A percentile compares a stretch with the other conserved stretches of the same genome.
These are phyloP conservation scores for Agelastica alni DNA, from an alignment of 2,888 invertebrate genomes.

Conservation along the genomic window DNA sequence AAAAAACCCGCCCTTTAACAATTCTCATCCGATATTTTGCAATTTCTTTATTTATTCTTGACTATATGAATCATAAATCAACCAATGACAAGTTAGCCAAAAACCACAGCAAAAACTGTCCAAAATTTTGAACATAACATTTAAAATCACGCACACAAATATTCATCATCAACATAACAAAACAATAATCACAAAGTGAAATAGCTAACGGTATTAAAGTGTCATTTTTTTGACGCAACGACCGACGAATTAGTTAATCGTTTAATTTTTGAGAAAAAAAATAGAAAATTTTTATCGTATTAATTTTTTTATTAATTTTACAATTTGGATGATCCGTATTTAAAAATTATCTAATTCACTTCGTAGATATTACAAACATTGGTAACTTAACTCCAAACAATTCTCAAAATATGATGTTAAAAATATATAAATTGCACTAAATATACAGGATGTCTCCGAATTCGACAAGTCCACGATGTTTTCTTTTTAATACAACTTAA, in stretches of 20 bases:
- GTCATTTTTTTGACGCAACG: no score
- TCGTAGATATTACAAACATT: conserved; percentile 32
- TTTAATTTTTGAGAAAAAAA: no score
- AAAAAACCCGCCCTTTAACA: no score
- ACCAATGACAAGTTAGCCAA: conserved; percentile 27
- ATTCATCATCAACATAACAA: conserved; percentile 35
- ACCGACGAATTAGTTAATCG: no score
- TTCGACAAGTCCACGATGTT: neutral
- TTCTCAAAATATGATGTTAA: conserved; percentile 28
- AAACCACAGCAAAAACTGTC: conserved; percentile 34
- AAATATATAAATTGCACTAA: conserved; percentile 39
- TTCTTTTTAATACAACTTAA: neutral
- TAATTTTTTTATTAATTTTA: no score
- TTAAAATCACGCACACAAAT: conserved; percentile 34
- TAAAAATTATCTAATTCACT: no score
- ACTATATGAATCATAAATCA: conserved; percentile 30
- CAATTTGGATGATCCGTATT: no score
- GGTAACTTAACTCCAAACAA: conserved; percentile 36
- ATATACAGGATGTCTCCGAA: conserved; percentile 13
- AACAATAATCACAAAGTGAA: conserved; percentile 27
- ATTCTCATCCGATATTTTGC: conserved; percentile 34
- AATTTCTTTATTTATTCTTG: conserved; percentile 29
- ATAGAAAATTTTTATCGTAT: no score
- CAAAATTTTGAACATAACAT: conserved; percentile 36
- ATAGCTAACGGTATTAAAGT: conserved; percentile 8